Evolutionary conservation across 1,140 invertebrate species (phyloP).

Genomic region (Drosophila micromelanica): DNA sequence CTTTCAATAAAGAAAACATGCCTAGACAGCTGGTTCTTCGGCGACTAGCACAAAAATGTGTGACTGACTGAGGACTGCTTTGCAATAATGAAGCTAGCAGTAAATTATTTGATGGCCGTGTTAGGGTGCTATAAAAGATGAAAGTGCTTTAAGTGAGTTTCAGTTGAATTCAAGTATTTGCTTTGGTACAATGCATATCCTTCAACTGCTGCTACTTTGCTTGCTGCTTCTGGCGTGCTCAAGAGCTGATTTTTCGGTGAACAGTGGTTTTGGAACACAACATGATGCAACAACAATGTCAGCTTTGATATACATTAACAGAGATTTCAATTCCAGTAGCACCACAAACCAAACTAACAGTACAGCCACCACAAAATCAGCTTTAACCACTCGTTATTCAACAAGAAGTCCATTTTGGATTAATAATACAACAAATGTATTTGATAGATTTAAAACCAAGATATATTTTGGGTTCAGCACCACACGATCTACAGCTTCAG

Average conservation of each 20-base stretch:
- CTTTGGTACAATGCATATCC: conserved; percentile 19
- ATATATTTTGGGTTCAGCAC: neutral
- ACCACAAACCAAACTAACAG: neutral
- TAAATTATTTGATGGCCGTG: neutral
- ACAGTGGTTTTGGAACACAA: neutral
- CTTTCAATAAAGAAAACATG: conserved; percentile 3
- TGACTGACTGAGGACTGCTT: conserved; percentile 33
- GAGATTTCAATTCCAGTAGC: neutral
- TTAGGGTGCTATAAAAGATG: conserved; percentile 33
- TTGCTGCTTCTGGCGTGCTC: neutral
- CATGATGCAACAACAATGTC: neutral
- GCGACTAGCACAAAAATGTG: neutral
- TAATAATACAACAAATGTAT: neutral
- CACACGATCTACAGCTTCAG: neutral
- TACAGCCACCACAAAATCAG: neutral
- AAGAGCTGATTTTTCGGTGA: neutral
- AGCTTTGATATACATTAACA: neutral
- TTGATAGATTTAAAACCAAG: conserved; percentile 1
- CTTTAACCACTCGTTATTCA: neutral
- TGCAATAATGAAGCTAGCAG: neutral
- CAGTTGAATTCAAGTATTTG: conserved; percentile 2
- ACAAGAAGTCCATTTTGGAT: neutral
- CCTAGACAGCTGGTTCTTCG: conserved; percentile 15
- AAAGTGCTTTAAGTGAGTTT: neutral
- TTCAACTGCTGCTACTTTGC: neutral